Percentiles rank a stretch among this genome's conserved stretches.
These are phyloP conservation scores for Catagonus wagneri DNA, from an alignment of 2,113 vertebrate species.

Conservation along the genomic window DNA sequence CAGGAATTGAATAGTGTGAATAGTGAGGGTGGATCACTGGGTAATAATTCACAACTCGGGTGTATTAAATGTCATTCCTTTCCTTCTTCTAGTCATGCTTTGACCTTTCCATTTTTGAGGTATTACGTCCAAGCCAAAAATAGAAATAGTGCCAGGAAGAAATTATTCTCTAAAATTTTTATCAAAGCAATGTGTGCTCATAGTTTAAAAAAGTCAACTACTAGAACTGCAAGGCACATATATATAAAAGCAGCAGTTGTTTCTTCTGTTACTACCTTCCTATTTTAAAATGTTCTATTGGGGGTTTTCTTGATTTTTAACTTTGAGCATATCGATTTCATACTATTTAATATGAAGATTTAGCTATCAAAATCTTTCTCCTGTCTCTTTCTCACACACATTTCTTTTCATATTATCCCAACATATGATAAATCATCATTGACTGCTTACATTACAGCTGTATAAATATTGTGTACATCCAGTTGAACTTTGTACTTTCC, in stretches of 20 bases:
- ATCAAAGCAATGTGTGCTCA: conserved; percentile 5
- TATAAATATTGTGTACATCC: background rate
- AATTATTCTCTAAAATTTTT: conserved; percentile 19
- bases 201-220: background rate
- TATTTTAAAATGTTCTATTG: conserved; percentile 24
- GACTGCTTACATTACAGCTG: background rate
- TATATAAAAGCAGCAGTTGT: background rate
- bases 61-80: conserved; percentile 26
- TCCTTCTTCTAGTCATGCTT: conserved; percentile 17
- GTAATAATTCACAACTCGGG: background rate
- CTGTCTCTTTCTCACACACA: background rate
- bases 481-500: background rate
- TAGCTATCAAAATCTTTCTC: background rate
- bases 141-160: conserved; percentile 47
- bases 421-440: background rate
- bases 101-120: background rate
- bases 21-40: background rate
- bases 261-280: conserved; percentile 19
- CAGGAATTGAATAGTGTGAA: background rate
- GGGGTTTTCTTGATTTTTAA: background rate
- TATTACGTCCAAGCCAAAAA: background rate
- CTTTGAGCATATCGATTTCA: conserved; percentile 32
- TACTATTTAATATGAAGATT: background rate
- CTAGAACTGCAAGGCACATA: background rate
- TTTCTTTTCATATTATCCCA: background rate